Evolutionary conservation across 1,140 invertebrate species (phyloP), one percentile per base, ranked within the genome.

Genomic region (Dysdera silvatica): DNA sequence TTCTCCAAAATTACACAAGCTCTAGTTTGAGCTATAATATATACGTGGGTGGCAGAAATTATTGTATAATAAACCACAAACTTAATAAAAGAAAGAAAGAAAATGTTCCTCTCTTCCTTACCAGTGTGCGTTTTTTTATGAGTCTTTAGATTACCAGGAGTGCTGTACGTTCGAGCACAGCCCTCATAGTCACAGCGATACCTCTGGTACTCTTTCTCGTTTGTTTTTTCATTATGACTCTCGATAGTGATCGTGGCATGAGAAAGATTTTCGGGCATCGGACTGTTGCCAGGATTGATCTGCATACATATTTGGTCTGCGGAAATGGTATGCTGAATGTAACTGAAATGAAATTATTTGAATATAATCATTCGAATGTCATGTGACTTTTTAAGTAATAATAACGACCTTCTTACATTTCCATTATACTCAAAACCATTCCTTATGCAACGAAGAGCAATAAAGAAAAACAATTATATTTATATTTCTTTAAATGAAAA

Each of bases 61-160:
- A 57, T 18, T 18, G 33, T 45, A 35, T 37, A 26, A 12, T 18
- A 18, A 18, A 8, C 43, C 8, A 18, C 1, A 8, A 45, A 45
- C 8, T 45, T 18, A 1, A 45, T 45, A 20, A 45, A 45, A n/a
- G 10, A 3, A 2, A 2, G 18, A 45, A 45, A 2, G 3, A 41
- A 29, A 37, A n/a, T n/a, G n/a, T n/a, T n/a, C n/a, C n/a, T n/a
- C n/a, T n/a, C n/a, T n/a, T n/a, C n/a, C n/a, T 54, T 24, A 95
- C 93, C 92, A 87, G 86, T 92, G 72, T 97, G 93, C 61, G 90
- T 94, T 82, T 95, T 95, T 81, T 93, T 85, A 78, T 97, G 94
- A 53, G 92, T 96, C 72, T 91, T 84, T 52, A 97, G 79, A 79
- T 97, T 96, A 52, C 93, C 93, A 66, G 91, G 85, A 8, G 93